These are phyloP conservation scores for Phoxinus phoxinus DNA, from an alignment of 2,113 vertebrate genomes.

Conservation along the genomic window DNA sequence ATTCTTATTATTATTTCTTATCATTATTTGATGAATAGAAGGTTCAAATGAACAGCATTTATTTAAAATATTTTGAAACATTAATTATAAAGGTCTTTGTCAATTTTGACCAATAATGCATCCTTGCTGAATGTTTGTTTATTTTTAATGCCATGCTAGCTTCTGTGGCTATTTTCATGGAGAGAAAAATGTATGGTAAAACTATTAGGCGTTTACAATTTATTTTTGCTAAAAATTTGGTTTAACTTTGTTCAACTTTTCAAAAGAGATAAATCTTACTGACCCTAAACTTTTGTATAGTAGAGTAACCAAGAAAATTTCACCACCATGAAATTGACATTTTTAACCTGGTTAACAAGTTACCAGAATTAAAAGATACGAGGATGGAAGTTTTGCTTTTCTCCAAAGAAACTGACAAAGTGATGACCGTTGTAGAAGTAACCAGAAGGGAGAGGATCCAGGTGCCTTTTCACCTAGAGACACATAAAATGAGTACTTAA, in stretches of 20 bases:
- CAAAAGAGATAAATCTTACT: background rate
- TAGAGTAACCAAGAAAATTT: background rate
- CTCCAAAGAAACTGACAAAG: slow-evolving; percentile 92
- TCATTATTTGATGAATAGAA: too few relatives aligned
- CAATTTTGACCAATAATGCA: background rate
- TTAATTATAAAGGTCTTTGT: background rate
- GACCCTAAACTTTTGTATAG: background rate
- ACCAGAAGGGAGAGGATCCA: slow-evolving; percentile 89
- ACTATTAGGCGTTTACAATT: too few relatives aligned
- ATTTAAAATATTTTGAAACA: background rate
- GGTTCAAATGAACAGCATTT: background rate
- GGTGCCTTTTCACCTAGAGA: slow-evolving; percentile 82
- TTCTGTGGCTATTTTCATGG: too few relatives aligned
- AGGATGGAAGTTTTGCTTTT: slow-evolving; percentile 89
- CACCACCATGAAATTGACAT: background rate
- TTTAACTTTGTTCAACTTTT: too few relatives aligned
- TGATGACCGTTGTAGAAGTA: slow-evolving; percentile 94
- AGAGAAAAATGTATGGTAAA: too few relatives aligned
- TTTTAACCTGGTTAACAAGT: too few relatives aligned
- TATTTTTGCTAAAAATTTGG: too few relatives aligned
- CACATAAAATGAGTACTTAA: background rate
- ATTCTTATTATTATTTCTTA: background rate
- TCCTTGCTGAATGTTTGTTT: background rate
- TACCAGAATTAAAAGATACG: slow-evolving; percentile 83
- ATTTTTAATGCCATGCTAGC: too few relatives aligned